Evolutionary conservation across 2,888 invertebrate genomes (phyloP).

Genomic region (Tuberolachnus salignus): DNA sequence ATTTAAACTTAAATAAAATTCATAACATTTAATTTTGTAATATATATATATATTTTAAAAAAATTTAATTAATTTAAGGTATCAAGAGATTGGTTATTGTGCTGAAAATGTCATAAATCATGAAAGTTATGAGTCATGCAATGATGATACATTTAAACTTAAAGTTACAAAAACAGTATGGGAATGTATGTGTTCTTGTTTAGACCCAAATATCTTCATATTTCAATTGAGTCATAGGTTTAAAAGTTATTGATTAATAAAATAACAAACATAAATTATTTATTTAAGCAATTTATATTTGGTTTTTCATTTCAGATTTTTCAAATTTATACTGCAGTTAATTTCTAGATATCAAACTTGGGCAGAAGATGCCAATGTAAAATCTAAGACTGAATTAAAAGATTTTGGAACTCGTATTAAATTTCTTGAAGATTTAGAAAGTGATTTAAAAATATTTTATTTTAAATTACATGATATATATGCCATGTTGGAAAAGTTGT

Average conservation of each 20-base stretch:
- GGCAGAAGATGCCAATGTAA: slow-evolving; percentile 62
- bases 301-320: slow-evolving; percentile 69
- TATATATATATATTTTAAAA: no score
- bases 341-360: slow-evolving; percentile 79
- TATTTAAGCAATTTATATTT: slow-evolving; percentile 27
- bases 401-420: slow-evolving; percentile 39
- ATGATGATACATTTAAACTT: slow-evolving; percentile 59
- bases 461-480: slow-evolving; percentile 48
- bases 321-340: slow-evolving; percentile 86
- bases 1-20: no score
- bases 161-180: slow-evolving; percentile 65
- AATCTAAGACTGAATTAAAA: slow-evolving; percentile 48
- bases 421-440: slow-evolving; percentile 40
- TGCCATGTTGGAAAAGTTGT: slow-evolving; percentile 26
- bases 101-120: slow-evolving; percentile 65
- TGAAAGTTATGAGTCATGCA: slow-evolving; percentile 56
- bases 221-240: slow-evolving; percentile 72
- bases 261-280: neutral
- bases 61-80: slow-evolving; percentile 65
- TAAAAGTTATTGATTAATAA: slow-evolving; percentile 30
- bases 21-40: no score
- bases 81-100: slow-evolving; percentile 87
- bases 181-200: slow-evolving; percentile 70
- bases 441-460: slow-evolving; percentile 42
- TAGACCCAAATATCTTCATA: slow-evolving; percentile 81